Evolutionary conservation across 2,797 vertebrate genomes (phyloP), one percentile per base, ranked within the genome.

Genomic region (Cyprinella venusta): DNA sequence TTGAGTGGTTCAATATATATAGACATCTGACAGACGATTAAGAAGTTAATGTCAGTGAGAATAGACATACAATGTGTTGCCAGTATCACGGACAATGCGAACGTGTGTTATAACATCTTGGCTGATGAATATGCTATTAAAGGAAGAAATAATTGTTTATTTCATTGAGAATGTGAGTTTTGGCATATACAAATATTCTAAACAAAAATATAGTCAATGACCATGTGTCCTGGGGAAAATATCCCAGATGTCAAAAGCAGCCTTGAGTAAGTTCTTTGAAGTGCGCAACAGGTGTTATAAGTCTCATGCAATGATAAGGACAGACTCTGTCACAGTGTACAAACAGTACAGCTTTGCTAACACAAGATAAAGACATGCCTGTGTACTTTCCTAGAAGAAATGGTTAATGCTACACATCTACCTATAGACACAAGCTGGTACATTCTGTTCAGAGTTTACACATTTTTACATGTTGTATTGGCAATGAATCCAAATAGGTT

Each of bases 271-370:
- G 70, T 84, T 76, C 85, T 90, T 89, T 90, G 86, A 92, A 91
- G 86, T 84, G 76, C 68, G 56, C 74, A 52, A 86, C 97, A 99
- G 97, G 93, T 98, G 98, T 87, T 68, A 50, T 61, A 90, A 91
- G 85, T 98, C 97, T 90, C 97, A 97, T 93, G 92, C 86, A 74
- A 72, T 26, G 93, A 92, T 93, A 92, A 93, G 88, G 82, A 81
- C 67, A 77, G 40, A 85, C 80, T 80, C 87, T 88, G 74, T 76
- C 79, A 87, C 83, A 71, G 75, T 26, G 88, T 87, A 89, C 89
- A 90, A 86, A 88, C 85, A 89, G 88, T 87, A 90, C 88, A 86
- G 15, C 76, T 72, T 77, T 74, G 85, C 65, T 79, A 69, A 76
- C 80, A 81, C 87, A 68, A 75, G 84, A 86, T 94, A 94, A 96